Evolutionary conservation across 2,888 invertebrate genomes (phyloP), one percentile per base, ranked within the genome.

Genomic region (Drosophila macrospina): DNA sequence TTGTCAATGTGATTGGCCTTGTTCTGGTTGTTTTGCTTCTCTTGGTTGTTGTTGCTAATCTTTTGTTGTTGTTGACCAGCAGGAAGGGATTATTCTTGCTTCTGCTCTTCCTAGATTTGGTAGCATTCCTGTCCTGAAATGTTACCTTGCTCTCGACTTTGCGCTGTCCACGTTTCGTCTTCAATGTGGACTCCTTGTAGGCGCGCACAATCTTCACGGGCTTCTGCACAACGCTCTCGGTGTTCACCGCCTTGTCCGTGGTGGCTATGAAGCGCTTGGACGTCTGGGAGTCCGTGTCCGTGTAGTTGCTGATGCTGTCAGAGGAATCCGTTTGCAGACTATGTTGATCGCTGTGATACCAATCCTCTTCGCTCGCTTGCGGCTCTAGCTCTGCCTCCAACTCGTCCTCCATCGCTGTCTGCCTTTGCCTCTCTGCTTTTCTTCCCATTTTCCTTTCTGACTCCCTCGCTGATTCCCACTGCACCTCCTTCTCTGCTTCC

Each of bases 171-270:
- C n/a, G 28, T 28, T 28, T 41, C 5, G 52, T 5, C 20, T 70
- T 74, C 7, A 64, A 0, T 0, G 41, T 5, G 0, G 68, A 68
- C 0, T 13, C 11, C 5, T 63, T 67, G n/a, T 16, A 26, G 13
- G 10, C 48, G 5, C 62, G 41, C n/a, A 28, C 51, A 45, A 20
- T 42, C 16, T 47, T 51, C 0, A 50, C 15, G 0, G 74, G 67
- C 8, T 26, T 32, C 0, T 5, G 6, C 1, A 20, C 8, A 20
- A 61, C 5, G 5, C 41, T 32, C 13, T 39, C 62, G 41, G 75
- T 78, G 48, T 63, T 47, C 0, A 72, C 42, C 1, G 57, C 39
- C 30, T 66, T 68, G 8, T 81, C 59, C 0, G 60, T 41, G n/a
- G 54, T 80, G 37, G 45, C 32, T 39, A 57, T 44, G 2, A 57